phyloP scores from a whole-genome alignment of 2,797 vertebrate species.

The Eleutherodactylus coqui region DNA sequence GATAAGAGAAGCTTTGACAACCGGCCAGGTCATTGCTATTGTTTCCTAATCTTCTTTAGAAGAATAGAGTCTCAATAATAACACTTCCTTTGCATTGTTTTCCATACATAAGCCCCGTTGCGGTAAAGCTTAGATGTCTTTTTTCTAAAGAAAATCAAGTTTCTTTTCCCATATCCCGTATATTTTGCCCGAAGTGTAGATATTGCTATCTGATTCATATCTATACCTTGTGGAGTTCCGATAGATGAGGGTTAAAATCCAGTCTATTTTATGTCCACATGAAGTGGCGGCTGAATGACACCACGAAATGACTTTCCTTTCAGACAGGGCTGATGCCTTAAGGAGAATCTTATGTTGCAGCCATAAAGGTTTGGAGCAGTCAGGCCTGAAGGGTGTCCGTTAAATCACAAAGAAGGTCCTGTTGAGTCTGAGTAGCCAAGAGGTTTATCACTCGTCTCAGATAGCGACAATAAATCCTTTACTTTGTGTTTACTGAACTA shows the following conservation, averaged over 20 bases:
- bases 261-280: not conserved
- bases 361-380: conserved; percentile 45
- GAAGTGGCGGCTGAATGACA: conserved; percentile 14
- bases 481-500: conserved; percentile 40
- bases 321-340: conserved; percentile 36
- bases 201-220: not conserved
- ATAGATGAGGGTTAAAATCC: not conserved
- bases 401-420: conserved; percentile 49
- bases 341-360: conserved; percentile 48
- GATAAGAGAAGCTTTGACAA: no score
- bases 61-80: no score
- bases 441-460: conserved; percentile 39
- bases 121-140: not conserved
- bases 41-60: no score
- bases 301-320: conserved; percentile 18
- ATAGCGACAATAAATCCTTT: conserved; percentile 47
- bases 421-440: conserved; percentile 33
- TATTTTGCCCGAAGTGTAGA: not conserved
- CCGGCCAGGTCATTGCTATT: no score
- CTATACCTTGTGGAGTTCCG: not conserved
- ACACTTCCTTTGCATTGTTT: not conserved
- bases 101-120: not conserved
- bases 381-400: conserved; percentile 52
- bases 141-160: no score
- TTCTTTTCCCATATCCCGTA: not conserved